Evolutionary conservation across 1,140 invertebrate species (phyloP).

Genomic region (Macrobrachium rosenbergii): DNA sequence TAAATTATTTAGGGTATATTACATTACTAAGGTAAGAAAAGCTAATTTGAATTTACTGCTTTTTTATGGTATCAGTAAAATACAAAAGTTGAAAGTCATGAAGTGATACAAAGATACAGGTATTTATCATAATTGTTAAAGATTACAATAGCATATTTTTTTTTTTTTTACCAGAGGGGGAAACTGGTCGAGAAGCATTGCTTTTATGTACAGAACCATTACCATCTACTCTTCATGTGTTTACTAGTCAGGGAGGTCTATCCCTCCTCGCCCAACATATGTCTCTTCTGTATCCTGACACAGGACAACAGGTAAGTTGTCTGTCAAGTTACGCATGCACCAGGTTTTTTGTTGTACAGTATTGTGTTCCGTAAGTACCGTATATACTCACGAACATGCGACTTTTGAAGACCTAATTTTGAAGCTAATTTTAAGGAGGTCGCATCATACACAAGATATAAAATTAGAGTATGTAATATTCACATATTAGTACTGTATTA

Average conservation of each 20-base stretch:
- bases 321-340: not conserved
- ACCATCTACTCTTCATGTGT: constrained; percentile 82
- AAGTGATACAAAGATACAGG: not conserved
- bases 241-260: constrained; percentile 87
- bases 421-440: no score
- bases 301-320: constrained; percentile 35
- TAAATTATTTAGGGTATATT: no score
- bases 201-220: constrained; percentile 68
- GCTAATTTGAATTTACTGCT: not conserved
- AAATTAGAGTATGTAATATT: no score
- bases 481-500: no score
- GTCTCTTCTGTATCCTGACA: constrained; percentile 87
- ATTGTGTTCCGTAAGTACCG: no score
- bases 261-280: constrained; percentile 88
- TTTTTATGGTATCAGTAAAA: not conserved
- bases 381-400: no score
- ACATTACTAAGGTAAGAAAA: not conserved
- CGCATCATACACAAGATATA: no score
- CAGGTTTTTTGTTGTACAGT: no score
- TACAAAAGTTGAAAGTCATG: not conserved
- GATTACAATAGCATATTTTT: not conserved
- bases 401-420: no score
- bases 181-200: constrained; percentile 39
- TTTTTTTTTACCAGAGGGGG: constrained; percentile 31
- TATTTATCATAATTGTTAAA: not conserved